Base-by-base conservation (phyloP, 2,797 vertebrate genomes). In the Miichthys miiuy region DNA sequence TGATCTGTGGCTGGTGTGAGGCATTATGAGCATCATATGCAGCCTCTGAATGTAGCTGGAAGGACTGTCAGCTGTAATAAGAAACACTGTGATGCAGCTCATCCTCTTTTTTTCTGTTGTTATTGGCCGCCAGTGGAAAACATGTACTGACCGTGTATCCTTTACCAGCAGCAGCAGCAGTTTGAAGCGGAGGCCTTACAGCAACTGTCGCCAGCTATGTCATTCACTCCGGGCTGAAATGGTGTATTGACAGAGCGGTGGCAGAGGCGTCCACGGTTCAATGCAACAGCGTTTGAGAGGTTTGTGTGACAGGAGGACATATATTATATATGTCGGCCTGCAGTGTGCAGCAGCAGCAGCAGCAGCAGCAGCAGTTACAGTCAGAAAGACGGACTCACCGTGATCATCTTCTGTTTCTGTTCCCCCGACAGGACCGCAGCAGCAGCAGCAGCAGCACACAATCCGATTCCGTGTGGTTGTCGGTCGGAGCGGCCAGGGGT, bases 351-450 rank as follows among this genome's bases (percentile, higher is more conserved):
- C 82, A 66, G 72, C 61, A 68, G 73, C 51, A 60, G 70, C 47
- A 66, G 70, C 56, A 67, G 72, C 62, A 68, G 68, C 47, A 66
- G 72, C 61, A 68, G 73, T 77, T 44, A 61, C 73, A 79, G 64
- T 46, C 73, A 70, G 75, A 82, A 68, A 80, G 83, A 81, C 84
- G 82, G 88, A 94, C 94, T 95, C 91, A 95, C 94, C 94, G 88
- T 80, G 87, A 89, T 90, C 93, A 94, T 94, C 92, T 79, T 90
- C 88, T 83, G 80, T 47, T 74, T 70, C 80, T 80, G 52, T 46
- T 84, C 83, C 75, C 34, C 76, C 72, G 84, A 80, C 86, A 66
- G 91, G 76, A 89, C 83, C 76, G 85, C 87, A 61, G 85, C 74
- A 14, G 34, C 34, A 38, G 34, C 34, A 9, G 30, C 30, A 30